Evolutionary conservation across 2,113 vertebrate species (phyloP).

Genomic region (Protobothrops mucrosquamatus): DNA sequence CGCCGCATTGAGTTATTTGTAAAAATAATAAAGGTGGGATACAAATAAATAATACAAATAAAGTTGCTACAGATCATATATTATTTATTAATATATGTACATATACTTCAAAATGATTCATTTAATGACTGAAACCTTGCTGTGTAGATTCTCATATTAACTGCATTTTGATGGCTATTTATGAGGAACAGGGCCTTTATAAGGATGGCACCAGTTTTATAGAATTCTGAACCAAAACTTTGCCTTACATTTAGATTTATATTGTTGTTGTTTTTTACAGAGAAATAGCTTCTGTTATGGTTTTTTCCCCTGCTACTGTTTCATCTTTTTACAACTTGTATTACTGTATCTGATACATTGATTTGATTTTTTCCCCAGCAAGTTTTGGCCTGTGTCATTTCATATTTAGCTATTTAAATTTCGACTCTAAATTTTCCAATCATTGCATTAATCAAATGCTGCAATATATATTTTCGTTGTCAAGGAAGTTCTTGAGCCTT

Average conservation of each 20-base stretch:
- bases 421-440: background rate
- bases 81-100: too few relatives aligned
- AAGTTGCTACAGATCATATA: too few relatives aligned
- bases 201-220: too few relatives aligned
- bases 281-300: background rate
- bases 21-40: too few relatives aligned
- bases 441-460: background rate
- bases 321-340: background rate
- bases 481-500: background rate
- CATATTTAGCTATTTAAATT: background rate
- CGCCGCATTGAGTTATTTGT: too few relatives aligned
- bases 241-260: background rate
- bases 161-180: background rate
- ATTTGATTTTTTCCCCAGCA: background rate
- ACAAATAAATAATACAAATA: too few relatives aligned
- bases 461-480: background rate
- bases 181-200: background rate
- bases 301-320: background rate
- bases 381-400: background rate
- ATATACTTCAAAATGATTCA: background rate
- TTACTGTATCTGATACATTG: background rate
- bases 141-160: background rate
- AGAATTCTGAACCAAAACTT: too few relatives aligned
- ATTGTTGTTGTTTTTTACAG: too few relatives aligned
- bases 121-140: background rate